Evolutionary conservation across 1,140 invertebrate genomes (phyloP).

Genomic region (honey bee (Apis mellifera)): Amel_HAv3.1 CM009931.2:18909501-18910000

Average conservation of each 20-base stretch:
- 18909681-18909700: slow-evolving; percentile 85
- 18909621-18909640: not conserved
- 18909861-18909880: not conserved
- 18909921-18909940: not conserved
- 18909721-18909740: slow-evolving; percentile 81
- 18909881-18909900: not conserved
- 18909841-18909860: not conserved
- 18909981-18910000: not conserved
- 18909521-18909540: not conserved
- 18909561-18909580: slow-evolving; percentile 48
- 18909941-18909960: not conserved
- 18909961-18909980: not conserved
- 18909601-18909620: slow-evolving; percentile 36
- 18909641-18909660: slow-evolving; percentile 52
- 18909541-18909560: slow-evolving; percentile 36
- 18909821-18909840: not conserved
- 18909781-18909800: slow-evolving; percentile 81
- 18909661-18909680: slow-evolving; percentile 85
- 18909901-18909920: not conserved
- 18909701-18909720: slow-evolving; percentile 86
- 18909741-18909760: slow-evolving; percentile 82
- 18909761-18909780: slow-evolving; percentile 81
- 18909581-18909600: not conserved
- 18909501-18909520: not conserved
- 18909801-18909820: slow-evolving; percentile 76